phyloP scores from a whole-genome alignment of 2,797 vertebrate genomes.

The Emys orbicularis region DNA sequence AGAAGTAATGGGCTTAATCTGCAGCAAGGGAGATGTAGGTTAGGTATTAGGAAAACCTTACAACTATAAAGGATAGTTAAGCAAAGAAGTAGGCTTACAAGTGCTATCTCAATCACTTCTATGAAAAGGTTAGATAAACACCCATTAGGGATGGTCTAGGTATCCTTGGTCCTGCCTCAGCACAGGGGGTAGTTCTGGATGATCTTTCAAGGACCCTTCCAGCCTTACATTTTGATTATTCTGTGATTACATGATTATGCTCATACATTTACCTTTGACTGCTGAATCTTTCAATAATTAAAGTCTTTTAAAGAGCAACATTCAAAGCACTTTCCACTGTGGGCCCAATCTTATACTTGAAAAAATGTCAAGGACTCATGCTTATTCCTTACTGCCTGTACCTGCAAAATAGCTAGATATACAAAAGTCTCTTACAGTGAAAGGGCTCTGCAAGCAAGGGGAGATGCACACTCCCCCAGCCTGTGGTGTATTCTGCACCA shows the following conservation, averaged over 20 bases:
- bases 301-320: not conserved
- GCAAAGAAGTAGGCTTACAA: not conserved
- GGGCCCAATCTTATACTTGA: not conserved
- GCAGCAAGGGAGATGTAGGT: not conserved
- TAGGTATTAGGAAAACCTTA: not conserved
- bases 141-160: not conserved
- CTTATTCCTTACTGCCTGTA: not conserved
- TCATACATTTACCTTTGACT: not conserved
- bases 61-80: not conserved
- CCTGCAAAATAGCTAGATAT: not conserved
- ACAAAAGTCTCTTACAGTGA: not conserved
- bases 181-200: not conserved
- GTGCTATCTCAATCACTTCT: not conserved
- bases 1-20: not conserved
- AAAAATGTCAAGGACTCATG: not conserved
- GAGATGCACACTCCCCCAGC: not conserved
- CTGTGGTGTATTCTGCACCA: not conserved
- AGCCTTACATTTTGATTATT: not conserved
- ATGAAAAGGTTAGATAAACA: not conserved
- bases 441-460: not conserved
- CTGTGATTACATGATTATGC: not conserved
- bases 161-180: not conserved
- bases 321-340: not conserved
- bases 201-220: not conserved
- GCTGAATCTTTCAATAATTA: not conserved